Percentiles rank a stretch among this genome's conserved stretches.
These are phyloP conservation scores for Psophia crepitans DNA, from an alignment of 2,113 vertebrate species.

Conservation along the genomic window DNA sequence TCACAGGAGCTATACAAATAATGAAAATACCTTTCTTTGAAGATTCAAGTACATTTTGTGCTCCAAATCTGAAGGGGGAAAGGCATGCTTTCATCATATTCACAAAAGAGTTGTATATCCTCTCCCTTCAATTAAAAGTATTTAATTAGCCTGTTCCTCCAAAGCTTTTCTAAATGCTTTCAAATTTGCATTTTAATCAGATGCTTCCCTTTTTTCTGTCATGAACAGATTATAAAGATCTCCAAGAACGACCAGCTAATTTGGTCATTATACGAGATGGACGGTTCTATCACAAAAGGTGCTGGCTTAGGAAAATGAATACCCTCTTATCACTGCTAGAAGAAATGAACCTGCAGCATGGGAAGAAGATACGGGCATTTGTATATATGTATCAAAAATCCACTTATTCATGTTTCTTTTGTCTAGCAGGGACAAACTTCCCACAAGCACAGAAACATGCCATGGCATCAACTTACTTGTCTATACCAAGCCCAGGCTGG, in stretches of 20 bases:
- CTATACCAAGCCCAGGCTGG: neutral
- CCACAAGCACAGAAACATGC: neutral
- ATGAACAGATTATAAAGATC: neutral
- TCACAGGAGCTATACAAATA: neutral
- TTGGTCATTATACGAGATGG: neutral
- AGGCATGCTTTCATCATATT: neutral
- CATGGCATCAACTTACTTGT: neutral
- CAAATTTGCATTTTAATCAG: constrained; percentile 12
- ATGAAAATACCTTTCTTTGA: neutral
- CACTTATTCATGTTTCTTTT: neutral
- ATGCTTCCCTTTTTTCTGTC: neutral
- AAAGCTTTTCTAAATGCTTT: constrained; percentile 20
- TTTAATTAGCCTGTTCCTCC: neutral
- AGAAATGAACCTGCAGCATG: neutral
- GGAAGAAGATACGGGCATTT: neutral
- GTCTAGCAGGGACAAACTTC: neutral
- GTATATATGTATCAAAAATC: neutral
- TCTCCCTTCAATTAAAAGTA: neutral
- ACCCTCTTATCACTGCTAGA: neutral
- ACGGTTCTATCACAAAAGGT: neutral
- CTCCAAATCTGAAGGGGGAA: neutral
- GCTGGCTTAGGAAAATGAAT: neutral
- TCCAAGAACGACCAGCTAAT: neutral
- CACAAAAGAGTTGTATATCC: neutral
- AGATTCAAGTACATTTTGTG: neutral